These are phyloP conservation scores for Enteromius viviparus DNA, from an alignment of 2,797 vertebrate genomes.

Conservation along the genomic window DNA sequence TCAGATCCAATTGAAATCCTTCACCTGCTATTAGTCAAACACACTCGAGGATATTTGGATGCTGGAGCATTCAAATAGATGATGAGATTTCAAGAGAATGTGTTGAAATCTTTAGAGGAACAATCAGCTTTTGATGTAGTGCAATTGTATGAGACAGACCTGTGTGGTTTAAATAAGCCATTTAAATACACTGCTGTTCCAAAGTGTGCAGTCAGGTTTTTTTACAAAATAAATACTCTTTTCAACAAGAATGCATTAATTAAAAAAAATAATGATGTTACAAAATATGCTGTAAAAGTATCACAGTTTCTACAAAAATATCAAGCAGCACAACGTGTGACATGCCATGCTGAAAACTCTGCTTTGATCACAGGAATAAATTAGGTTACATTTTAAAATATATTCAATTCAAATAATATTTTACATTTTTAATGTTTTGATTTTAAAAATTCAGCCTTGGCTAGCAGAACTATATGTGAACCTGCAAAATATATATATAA, in stretches of 20 bases:
- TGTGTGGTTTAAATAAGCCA: neutral
- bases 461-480: too few relatives aligned
- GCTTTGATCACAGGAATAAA: neutral
- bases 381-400: neutral
- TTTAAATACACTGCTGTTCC: neutral
- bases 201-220: neutral
- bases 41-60: neutral
- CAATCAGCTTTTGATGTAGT: neutral
- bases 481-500: too few relatives aligned
- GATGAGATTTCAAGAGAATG: constrained; percentile 19
- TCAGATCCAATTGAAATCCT: neutral
- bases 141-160: neutral
- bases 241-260: neutral
- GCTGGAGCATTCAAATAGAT: neutral
- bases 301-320: neutral
- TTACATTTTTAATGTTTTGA: neutral
- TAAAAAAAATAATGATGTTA: too few relatives aligned
- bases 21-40: constrained; percentile 25
- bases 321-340: neutral
- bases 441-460: too few relatives aligned
- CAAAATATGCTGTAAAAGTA: neutral
- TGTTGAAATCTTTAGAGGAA: constrained; percentile 9
- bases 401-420: neutral
- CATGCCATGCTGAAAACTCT: neutral
- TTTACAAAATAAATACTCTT: neutral